Base-by-base conservation (phyloP, 2,888 invertebrate species). In the Eristalis intricaria region DNA sequence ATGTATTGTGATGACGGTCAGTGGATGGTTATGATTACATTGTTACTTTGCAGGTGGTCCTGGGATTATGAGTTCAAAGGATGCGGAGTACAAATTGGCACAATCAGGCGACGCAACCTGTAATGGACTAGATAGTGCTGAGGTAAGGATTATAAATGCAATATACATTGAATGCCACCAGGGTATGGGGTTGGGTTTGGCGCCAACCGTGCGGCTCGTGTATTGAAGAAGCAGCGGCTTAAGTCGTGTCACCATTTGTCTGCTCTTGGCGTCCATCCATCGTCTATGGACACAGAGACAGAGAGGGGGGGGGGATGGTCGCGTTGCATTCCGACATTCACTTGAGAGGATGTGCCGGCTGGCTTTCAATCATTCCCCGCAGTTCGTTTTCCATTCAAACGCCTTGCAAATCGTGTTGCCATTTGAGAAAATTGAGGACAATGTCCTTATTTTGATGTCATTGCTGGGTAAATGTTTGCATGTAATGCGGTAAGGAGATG, bases 81-180 rank as follows among this genome's bases (percentile, higher is more conserved):
- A 95, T 75, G 95, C 96, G 85, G 96, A 96, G 92, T 97, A 96
- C 93, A 94, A 96, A 91, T 96, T 98, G 89, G 97, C 98, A 4
- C 98, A 98, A 93, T 97, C 97, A 70, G 98, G 97, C 10, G 98
- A 98, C 93, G 98, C 98, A 78, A 98, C 98, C 38, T 98, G 98
- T 93, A 98, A 98, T 92, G 98, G 98, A 23, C 95, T 98, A 79
- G 97, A 97, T 93, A 97, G 97, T 90, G 97, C 98, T 64, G 96
- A 96, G 88, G 98, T 93, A 91, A 91, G 90, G 89, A 89, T 87
- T 89, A 89, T 85, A 77, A 77, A 35, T 70, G 60, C 66, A 32
- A 61, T 80, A 73, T 73, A 81, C 50, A 22, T 38, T 73, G 22
- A 58, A 40, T 26, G 60, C 23, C 13, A 0, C 23, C 26, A 26